Base-by-base conservation (phyloP, 92 coral and sea anemone species). In the Epizoanthus scotinus region DNA sequence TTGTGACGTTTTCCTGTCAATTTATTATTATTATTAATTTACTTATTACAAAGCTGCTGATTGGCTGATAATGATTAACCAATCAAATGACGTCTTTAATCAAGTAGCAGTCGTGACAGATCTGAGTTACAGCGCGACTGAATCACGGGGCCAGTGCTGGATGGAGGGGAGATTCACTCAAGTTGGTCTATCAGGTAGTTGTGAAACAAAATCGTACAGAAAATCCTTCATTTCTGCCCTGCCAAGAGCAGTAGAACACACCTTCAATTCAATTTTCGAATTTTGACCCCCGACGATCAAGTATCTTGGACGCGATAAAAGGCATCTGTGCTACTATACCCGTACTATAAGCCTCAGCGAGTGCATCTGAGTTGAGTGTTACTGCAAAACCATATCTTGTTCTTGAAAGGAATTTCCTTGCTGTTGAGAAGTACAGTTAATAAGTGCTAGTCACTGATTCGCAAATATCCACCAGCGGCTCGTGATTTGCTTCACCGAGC, bases 31-130 rank as follows among this genome's bases (percentile, higher is more conserved):
- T n/a, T n/a, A n/a, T n/a, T 74, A 57, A 75, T 59, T 59, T 18
- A 25, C 22, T 36, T 58, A 27, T 42, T 75, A 75, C 67, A 75
- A 63, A 24, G 81, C 54, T 24, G 66, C 68, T 75, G 67, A 75
- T 75, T 75, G 81, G 68, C 81, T 58, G 47, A 10, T n/a, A 9
- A 56, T 27, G 15, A 21, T 1, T 75, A 55, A 27, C 69, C 69
- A 64, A 64, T 64, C 69, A 64, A 28, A 64, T 73, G 67, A 58
- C 66, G 68, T 75, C 8, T 59, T 44, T 38, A 18, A 24, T 60
- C 44, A 29, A 15, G 28, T 15, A 13, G 53, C 10, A 13, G 17
- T 1, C 74, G 21, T 17, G 15, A 29, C 40, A 9, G n/a, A 9
- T 5, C 8, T 26, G 7, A 20, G 42, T 64, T 29, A 50, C 50